Percentiles rank a stretch among this genome's conserved stretches.
Evolutionary conservation across 92 coral and sea anemone species (phyloP).

Genomic region (Zoanthus solanderi): DNA sequence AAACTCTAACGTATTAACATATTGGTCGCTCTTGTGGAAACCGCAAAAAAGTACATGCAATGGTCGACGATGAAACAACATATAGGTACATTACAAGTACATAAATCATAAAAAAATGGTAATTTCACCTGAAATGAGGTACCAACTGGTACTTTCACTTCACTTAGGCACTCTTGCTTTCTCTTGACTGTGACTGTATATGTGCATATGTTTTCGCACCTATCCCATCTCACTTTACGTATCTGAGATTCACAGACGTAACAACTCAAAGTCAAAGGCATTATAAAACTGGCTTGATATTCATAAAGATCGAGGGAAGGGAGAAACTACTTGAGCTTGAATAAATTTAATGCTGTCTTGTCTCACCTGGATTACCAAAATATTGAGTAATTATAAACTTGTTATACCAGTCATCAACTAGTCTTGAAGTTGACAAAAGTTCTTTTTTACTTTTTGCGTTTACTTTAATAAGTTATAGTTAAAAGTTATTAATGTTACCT

Average conservation of each 20-base stretch:
- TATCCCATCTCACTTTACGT: neutral
- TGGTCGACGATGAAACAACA: neutral
- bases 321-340: neutral
- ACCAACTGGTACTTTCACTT: neutral
- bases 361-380: no score
- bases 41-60: neutral
- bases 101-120: no score
- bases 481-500: neutral
- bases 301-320: no score
- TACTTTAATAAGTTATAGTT: no score
- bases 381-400: no score
- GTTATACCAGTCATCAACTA: neutral
- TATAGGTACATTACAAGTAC: neutral
- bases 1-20: no score
- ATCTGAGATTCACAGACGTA: neutral
- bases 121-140: constrained; percentile 4
- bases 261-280: neutral
- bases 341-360: no score
- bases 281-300: neutral
- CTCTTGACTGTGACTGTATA: neutral
- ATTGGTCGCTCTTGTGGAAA: neutral
- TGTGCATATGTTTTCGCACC: neutral
- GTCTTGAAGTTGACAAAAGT: neutral
- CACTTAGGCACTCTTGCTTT: neutral
- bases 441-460: neutral